Evolutionary conservation across 2,113 vertebrate genomes (phyloP).

Genomic region (Hippocampus comes): DNA sequence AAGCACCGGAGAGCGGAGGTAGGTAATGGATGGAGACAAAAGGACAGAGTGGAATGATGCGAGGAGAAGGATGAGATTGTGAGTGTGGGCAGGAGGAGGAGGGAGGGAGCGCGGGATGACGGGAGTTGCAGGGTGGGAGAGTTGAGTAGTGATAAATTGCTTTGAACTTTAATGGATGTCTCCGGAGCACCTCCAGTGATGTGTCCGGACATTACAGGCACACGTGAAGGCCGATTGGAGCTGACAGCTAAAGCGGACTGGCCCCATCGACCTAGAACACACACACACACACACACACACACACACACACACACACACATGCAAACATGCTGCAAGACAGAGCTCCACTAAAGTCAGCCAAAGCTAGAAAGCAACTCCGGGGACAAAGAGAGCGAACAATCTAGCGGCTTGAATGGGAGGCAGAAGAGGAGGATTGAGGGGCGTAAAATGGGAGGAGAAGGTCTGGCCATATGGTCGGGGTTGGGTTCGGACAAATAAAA

Average conservation of each 20-base stretch:
- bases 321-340: constrained; percentile 12
- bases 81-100: constrained; percentile 37
- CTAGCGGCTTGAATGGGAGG: neutral
- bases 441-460: constrained; percentile 37
- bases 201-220: constrained; percentile 68
- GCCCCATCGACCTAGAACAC: constrained; percentile 54
- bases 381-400: constrained; percentile 22
- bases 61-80: constrained; percentile 48
- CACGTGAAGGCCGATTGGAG: constrained; percentile 61
- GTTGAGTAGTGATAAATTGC: constrained; percentile 65
- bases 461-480: constrained; percentile 87
- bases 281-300: constrained; percentile 4
- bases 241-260: constrained; percentile 62
- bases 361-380: constrained; percentile 42
- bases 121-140: constrained; percentile 39
- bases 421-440: constrained; percentile 15
- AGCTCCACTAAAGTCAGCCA: constrained; percentile 38
- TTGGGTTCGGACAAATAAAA: constrained; percentile 93
- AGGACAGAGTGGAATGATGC: constrained; percentile 35
- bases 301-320: constrained; percentile 8
- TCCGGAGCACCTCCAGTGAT: constrained; percentile 66
- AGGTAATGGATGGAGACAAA: constrained; percentile 47
- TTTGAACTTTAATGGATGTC: constrained; percentile 73
- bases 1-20: constrained; percentile 3
- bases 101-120: constrained; percentile 34